Evolutionary conservation across 2,113 vertebrate species (phyloP), one percentile per base, ranked within the genome.

Genomic region (Onychostoma macrolepis): DNA sequence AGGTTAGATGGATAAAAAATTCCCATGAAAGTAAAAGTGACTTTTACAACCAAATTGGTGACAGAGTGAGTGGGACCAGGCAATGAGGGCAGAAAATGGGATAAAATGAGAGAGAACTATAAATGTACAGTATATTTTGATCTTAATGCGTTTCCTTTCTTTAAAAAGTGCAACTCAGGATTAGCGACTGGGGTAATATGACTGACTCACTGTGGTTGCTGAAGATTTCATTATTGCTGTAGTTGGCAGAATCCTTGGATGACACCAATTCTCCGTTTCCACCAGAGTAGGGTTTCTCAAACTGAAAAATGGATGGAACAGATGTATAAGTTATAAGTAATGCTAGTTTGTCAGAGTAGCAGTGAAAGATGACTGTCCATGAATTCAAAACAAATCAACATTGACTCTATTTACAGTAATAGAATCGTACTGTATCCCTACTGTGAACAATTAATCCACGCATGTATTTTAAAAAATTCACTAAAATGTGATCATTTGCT

Each of bases 181-280:
- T 77, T 38, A 33, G 58, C 33, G 28, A 30, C 33, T 63, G 38
- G 30, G n/a, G 45, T 58, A 71, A 75, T 75, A 58, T 83, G 85
- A 41, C 78, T 65, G 80, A 93, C 94, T 94, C 88, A 95, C 94
- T 91, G 90, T 90, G 89, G 65, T 85, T 41, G 63, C 86, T 84
- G 91, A 94, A 86, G 69, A 91, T 30, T 2, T 90, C 88, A n/a
- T 88, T 88, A 90, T 94, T 95, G 91, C 91, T 91, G 89, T 94
- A 94, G 76, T 91, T 93, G 85, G 85, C 86, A 0, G 88, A 91
- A 86, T 92, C 92, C 83, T 45, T 93, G n/a, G 92, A 92, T 19
- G 86, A 90, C 41, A 87, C 41, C 0, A 89, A 90, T 63, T 90
- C 89, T 89, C 90, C 87, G 65, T 69, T 75, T 80, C 85, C 79